Evolutionary conservation across 1,140 invertebrate species (phyloP).

Genomic region (Danaus melanippus): DNA sequence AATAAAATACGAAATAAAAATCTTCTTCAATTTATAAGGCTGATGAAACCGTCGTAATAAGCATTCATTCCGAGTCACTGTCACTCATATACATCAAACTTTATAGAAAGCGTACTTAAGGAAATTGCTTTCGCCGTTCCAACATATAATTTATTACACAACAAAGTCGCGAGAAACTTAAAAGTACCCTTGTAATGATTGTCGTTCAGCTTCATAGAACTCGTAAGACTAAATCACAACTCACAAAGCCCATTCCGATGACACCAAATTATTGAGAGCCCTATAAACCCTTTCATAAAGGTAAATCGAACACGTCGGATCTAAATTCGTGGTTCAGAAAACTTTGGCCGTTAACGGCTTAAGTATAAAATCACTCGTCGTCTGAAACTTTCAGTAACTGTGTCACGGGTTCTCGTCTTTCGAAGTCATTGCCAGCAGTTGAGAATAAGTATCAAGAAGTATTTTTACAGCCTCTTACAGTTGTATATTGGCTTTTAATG

Average conservation of each 20-base stretch:
- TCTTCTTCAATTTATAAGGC: no score
- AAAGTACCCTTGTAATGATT: conserved; percentile 39
- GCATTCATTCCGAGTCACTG: no score
- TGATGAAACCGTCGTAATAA: no score
- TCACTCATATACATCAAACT: conserved; percentile 1
- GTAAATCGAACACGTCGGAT: conserved; percentile 14
- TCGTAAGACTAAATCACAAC: conserved; percentile 49
- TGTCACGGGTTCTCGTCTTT: conserved; percentile 46
- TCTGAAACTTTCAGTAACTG: conserved; percentile 64
- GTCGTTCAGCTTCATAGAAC: conserved; percentile 43
- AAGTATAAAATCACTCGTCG: conserved; percentile 58
- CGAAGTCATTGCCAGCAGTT: conserved; percentile 49
- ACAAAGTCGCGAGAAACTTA: conserved; percentile 25
- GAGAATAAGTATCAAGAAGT: conserved; percentile 26
- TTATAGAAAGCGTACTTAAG: conserved; percentile 2
- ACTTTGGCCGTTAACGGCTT: conserved; percentile 37
- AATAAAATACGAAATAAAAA: no score
- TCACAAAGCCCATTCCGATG: conserved; percentile 34
- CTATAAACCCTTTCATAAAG: conserved; percentile 17
- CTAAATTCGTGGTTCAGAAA: conserved; percentile 24
- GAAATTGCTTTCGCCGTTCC: conserved; percentile 5
- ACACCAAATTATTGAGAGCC: conserved; percentile 28
- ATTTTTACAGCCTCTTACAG: no score
- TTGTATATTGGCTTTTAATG: conserved; percentile 42
- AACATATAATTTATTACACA: background rate